phyloP scores from a whole-genome alignment of 2,113 vertebrate genomes.

The Pyxicephalus adspersus region DNA sequence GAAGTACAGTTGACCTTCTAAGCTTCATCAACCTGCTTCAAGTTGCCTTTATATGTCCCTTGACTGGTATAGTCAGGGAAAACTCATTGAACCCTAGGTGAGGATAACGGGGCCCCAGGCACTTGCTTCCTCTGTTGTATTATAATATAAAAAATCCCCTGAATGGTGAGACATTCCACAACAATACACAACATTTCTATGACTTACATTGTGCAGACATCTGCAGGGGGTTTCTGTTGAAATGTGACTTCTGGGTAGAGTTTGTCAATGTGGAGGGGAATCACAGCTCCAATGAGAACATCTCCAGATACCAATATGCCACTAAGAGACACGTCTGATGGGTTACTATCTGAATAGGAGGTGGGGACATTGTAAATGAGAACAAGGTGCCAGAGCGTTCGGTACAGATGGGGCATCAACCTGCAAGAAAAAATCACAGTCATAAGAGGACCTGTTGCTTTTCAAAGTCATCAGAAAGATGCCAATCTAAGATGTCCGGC shows the following conservation, averaged over 20 bases:
- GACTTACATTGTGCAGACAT: slow-evolving; percentile 37
- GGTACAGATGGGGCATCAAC: slow-evolving; percentile 4
- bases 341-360: not conserved
- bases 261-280: slow-evolving; percentile 58
- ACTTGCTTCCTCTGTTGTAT: too few relatives aligned
- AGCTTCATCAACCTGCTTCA: too few relatives aligned
- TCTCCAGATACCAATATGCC: slow-evolving; percentile 39
- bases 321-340: not conserved
- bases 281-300: slow-evolving; percentile 27
- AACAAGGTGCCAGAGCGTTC: slow-evolving; percentile 33
- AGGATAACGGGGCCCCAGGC: too few relatives aligned
- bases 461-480: too few relatives aligned
- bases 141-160: too few relatives aligned
- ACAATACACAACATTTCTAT: too few relatives aligned
- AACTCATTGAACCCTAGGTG: too few relatives aligned
- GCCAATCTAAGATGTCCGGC: too few relatives aligned
- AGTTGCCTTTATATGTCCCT: too few relatives aligned
- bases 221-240: slow-evolving; percentile 51
- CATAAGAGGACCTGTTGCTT: not conserved
- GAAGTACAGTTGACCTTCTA: too few relatives aligned
- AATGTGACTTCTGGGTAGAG: slow-evolving; percentile 50
- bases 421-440: not conserved
- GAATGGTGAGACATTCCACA: too few relatives aligned
- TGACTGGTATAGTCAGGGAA: too few relatives aligned
- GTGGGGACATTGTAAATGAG: not conserved